phyloP scores from a whole-genome alignment of 2,888 invertebrate species.

The Drosophila limbata region DNA sequence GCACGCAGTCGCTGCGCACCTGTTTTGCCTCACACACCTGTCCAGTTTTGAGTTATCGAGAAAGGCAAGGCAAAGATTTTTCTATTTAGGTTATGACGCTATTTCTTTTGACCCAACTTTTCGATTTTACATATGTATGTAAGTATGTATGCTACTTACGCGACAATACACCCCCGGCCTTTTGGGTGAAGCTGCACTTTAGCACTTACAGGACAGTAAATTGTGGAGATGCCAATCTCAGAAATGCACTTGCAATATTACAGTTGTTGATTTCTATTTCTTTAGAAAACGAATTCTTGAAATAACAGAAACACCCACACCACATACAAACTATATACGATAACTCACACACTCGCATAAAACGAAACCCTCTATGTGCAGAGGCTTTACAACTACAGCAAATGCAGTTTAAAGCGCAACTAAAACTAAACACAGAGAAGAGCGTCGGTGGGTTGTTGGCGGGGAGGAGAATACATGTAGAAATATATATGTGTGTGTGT shows the following conservation, averaged over 20 bases:
- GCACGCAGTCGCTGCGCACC: slow-evolving; percentile 44
- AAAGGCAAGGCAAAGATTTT: slow-evolving; percentile 36
- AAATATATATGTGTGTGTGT: slow-evolving; percentile 33
- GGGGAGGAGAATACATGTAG: slow-evolving; percentile 8
- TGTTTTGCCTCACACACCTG: slow-evolving; percentile 34
- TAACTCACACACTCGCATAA: slow-evolving; percentile 16
- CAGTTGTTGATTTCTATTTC: slow-evolving; percentile 68
- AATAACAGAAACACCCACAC: slow-evolving; percentile 44
- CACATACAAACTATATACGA: slow-evolving; percentile 22
- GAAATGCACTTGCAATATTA: slow-evolving; percentile 27
- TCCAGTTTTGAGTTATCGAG: slow-evolving; percentile 20
- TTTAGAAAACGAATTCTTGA: slow-evolving; percentile 66
- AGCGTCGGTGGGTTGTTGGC: slow-evolving; percentile 30
- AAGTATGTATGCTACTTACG: background rate
- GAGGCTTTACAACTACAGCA: slow-evolving; percentile 57
- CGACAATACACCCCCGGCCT: background rate
- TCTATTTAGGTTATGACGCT: slow-evolving; percentile 48
- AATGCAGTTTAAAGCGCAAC: slow-evolving; percentile 77
- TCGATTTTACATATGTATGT: slow-evolving; percentile 5
- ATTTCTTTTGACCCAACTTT: slow-evolving; percentile 35
- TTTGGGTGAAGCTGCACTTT: slow-evolving; percentile 7
- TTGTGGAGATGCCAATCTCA: slow-evolving; percentile 20
- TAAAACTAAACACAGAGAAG: slow-evolving; percentile 72
- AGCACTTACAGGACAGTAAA: slow-evolving; percentile 8
- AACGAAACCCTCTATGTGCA: slow-evolving; percentile 56